phyloP scores from a whole-genome alignment of 2,113 vertebrate genomes.

The Spermophilus dauricus region DNA sequence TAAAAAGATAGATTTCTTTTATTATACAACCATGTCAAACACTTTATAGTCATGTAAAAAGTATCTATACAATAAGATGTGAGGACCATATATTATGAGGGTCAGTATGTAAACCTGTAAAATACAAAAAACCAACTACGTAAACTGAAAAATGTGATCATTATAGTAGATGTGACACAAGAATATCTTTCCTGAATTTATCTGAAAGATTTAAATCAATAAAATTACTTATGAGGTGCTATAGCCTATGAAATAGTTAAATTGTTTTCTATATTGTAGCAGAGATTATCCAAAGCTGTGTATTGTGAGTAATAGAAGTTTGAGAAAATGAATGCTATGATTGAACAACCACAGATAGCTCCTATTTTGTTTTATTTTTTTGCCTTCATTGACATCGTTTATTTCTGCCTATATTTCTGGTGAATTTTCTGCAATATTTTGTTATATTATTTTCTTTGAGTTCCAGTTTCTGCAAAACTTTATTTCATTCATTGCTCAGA shows the following conservation, averaged over 20 bases:
- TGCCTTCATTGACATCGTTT: not conserved
- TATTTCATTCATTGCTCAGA: not conserved
- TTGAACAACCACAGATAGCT: not conserved
- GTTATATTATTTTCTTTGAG: not conserved
- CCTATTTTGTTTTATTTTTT: not conserved
- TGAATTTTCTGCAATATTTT: not conserved
- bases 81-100: not conserved
- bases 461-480: conserved; percentile 1
- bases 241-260: not conserved
- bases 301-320: not conserved
- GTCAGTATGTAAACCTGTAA: not conserved
- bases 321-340: not conserved
- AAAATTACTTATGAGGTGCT: not conserved
- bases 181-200: not conserved
- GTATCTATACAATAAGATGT: not conserved
- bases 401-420: no score
- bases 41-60: not conserved
- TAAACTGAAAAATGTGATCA: not conserved
- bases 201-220: not conserved
- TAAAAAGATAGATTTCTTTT: not conserved
- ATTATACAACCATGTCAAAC: not conserved
- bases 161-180: not conserved
- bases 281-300: not conserved
- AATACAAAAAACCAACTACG: not conserved
- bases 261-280: not conserved